Evolutionary conservation across 2,113 vertebrate genomes (phyloP).

Genomic region (Sceloporus tristichus): DNA sequence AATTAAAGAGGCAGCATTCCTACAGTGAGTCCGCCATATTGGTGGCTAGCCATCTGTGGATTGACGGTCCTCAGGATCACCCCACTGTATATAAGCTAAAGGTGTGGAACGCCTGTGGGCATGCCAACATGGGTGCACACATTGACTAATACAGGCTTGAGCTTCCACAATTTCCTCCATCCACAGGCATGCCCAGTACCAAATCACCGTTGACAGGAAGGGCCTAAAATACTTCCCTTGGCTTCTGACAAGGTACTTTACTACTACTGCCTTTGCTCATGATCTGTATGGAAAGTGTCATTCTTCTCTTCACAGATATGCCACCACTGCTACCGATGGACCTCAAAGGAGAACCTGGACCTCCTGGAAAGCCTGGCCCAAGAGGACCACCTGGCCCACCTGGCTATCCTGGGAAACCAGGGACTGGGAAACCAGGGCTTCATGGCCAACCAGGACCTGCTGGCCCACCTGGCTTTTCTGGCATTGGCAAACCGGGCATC

Average conservation of each 20-base stretch:
- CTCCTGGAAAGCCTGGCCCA: conserved; percentile 92
- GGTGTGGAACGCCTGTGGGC: too few relatives aligned
- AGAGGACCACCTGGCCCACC: conserved; percentile 90
- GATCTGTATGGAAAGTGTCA: neutral
- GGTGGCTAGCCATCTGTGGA: too few relatives aligned
- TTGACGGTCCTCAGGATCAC: too few relatives aligned
- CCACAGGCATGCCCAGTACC: too few relatives aligned
- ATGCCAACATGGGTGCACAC: too few relatives aligned
- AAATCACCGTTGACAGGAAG: neutral
- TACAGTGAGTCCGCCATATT: too few relatives aligned
- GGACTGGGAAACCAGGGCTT: conserved; percentile 92
- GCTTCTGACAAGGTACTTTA: too few relatives aligned
- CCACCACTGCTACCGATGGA: conserved; percentile 88
- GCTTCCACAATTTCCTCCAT: too few relatives aligned
- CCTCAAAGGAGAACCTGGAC: conserved; percentile 95
- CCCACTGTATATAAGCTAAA: too few relatives aligned
- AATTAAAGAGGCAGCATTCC: neutral
- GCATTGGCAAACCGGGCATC: conserved; percentile 93
- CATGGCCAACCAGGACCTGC: conserved; percentile 91
- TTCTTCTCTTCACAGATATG: conserved; percentile 85
- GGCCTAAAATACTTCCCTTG: neutral
- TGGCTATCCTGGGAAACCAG: conserved; percentile 93
- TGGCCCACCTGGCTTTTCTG: conserved; percentile 90
- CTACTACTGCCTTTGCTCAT: neutral
- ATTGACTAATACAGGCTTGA: too few relatives aligned